Evolutionary conservation across 2,888 invertebrate species (phyloP), one percentile per base, ranked within the genome.

Genomic region (Acanthoscelides obtectus): DNA sequence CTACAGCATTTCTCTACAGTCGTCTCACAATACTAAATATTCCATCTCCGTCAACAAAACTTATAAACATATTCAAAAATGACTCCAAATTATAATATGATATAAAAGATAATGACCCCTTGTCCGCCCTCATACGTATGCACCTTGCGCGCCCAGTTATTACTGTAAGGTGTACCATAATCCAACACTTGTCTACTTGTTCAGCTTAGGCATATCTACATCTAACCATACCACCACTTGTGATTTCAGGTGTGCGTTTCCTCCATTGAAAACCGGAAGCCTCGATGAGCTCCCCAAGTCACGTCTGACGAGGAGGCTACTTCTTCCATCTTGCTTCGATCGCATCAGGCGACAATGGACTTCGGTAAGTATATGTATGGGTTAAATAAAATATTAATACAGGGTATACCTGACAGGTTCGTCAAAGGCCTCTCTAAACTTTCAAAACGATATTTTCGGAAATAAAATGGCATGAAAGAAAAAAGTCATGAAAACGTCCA

Each of bases 311-410:
- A 68, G 20, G 70, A 69, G 71, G 71, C 65, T 45, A 64, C 63
- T 67, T 70, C 72, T 67, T 72, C 70, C 66, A 71, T 20, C 67
- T 20, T 63, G 4, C 70, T 45, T 45, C 45, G 45, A 45, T 17
- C 45, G 17, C 17, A 45, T 45, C 45, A 45, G 22, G 71, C 73
- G 78, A 83, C 82, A 83, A 84, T 84, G 84, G 83, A 83, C 79
- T 80, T 84, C 73, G 84, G 84, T 84, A 78, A 79, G 84, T 81
- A 76, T 45, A 25, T 25, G 25, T 79, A 80, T 79, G 65, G 65
- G 65, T 65, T 65, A 21, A 5, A 22, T 66, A n/a, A n/a, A 79
- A 74, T 74, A 72, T n/a, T 2, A 21, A 66, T 66, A 22, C n/a
- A n/a, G 6, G 17, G 45, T 45, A 12, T 3, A 45, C 17, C 5